Evolutionary conservation across 2,113 vertebrate species (phyloP), one percentile per base, ranked within the genome.

Genomic region (Anarrhichthys ocellatus): DNA sequence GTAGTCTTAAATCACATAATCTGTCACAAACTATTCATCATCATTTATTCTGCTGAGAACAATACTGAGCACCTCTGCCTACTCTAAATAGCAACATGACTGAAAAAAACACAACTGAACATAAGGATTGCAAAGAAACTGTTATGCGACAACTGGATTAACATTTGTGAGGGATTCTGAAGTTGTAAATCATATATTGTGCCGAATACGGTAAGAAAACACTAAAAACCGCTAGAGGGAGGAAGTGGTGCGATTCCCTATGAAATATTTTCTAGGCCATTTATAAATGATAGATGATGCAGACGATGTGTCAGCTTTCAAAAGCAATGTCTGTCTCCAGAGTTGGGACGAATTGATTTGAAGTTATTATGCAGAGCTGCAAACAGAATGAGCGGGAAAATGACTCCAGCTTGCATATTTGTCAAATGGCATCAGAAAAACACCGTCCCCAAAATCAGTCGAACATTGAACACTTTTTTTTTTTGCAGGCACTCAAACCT

Each of bases 11-110:
- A 81, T 80, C 82, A 80, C 73, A 83, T 44, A 65, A 81, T 83
- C 87, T 88, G 87, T 89, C 90, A 86, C 44, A 82, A 87, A 59
- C 34, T 74, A 83, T 87, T 81, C 74, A 69, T 86, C 80, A 50
- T 34, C 5, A 20, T 62, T 72, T 44, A 52, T 64, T 80, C 40
- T 34, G 14, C 62, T 87, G 27, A 67, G 38, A 82, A 80, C 68
- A 80, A 78, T 17, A 13, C 29, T 6, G 24, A 59, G 72, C 42
- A 62, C 71, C 44, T 64, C 80, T 71, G 70, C 50, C 36, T 58
- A 40, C 59, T 79, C 13, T 29, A 46, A 70, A 58, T 4, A 74
- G 27, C 58, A 69, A 71, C 44, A 29, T 9, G 44, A 67, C 6
- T 44, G 4, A 46, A 32, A 46, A 62, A 32, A 38, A 54, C n/a